These are phyloP conservation scores for Metallyticus violacea DNA, from an alignment of 2,888 invertebrate genomes.

Conservation along the genomic window DNA sequence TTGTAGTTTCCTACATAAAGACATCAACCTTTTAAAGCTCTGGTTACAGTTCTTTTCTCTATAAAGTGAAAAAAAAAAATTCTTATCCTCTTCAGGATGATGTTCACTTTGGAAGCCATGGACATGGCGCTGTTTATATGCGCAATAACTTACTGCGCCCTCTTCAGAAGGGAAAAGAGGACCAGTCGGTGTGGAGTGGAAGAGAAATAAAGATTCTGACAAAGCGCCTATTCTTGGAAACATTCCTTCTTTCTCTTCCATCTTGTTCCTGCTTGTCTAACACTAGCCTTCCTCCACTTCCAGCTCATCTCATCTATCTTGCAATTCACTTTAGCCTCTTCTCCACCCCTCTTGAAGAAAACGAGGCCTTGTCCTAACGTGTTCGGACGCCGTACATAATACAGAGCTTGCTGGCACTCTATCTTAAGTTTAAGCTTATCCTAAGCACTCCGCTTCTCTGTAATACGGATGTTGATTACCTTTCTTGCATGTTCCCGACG, in stretches of 20 bases:
- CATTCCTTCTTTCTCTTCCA: not conserved
- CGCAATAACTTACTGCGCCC: not conserved
- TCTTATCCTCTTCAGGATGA: not conserved
- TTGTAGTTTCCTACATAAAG: too few species aligned
- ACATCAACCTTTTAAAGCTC: too few species aligned
- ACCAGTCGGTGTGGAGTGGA: not conserved
- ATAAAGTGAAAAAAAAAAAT: too few species aligned
- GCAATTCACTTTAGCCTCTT: slow-evolving; percentile 23
- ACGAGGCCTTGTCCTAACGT: not conserved
- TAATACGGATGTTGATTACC: too few species aligned
- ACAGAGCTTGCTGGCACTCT: not conserved
- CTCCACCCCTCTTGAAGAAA: slow-evolving; percentile 15
- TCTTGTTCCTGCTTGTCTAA: not conserved
- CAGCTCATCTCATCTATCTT: slow-evolving; percentile 26
- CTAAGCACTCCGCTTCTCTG: not conserved
- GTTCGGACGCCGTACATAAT: not conserved
- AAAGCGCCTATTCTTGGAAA: slow-evolving; percentile 1
- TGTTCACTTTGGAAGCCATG: too few species aligned
- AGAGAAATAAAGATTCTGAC: slow-evolving; percentile 15
- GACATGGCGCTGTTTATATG: not conserved
- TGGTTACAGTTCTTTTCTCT: too few species aligned
- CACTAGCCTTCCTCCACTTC: slow-evolving; percentile 1
- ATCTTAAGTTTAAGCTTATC: not conserved
- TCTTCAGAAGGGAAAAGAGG: not conserved
- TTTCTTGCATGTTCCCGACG: too few species aligned